These are phyloP conservation scores for Drosophila arizonae DNA, from an alignment of 1,140 invertebrate genomes.

Conservation along the genomic window DNA sequence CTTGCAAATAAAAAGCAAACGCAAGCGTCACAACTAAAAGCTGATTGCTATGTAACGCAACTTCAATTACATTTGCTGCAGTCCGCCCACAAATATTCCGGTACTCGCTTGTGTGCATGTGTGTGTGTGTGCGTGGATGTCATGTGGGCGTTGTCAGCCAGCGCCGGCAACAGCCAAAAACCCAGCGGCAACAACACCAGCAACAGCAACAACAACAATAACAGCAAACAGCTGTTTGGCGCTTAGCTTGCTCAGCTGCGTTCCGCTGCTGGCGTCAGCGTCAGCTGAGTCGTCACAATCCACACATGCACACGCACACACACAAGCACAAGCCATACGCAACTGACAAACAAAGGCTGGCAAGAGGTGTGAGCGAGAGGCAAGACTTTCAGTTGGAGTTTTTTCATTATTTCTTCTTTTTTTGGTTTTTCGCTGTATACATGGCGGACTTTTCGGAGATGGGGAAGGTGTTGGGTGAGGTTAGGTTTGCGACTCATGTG, in stretches of 20 bases:
- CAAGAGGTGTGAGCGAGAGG: slow-evolving; percentile 3
- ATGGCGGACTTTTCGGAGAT: slow-evolving; percentile 13
- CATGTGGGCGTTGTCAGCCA: slow-evolving; percentile 69
- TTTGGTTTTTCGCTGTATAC: slow-evolving; percentile 8
- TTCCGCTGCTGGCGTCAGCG: slow-evolving; percentile 19
- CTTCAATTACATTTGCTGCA: slow-evolving; percentile 7
- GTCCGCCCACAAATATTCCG: slow-evolving; percentile 41
- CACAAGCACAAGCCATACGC: slow-evolving; percentile 8
- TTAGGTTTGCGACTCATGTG: slow-evolving; percentile 27
- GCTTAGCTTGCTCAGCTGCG: slow-evolving; percentile 42
- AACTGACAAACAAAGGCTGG: slow-evolving; percentile 63
- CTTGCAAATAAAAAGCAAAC: background rate
- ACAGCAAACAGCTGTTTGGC: slow-evolving; percentile 66
- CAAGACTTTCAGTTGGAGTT: slow-evolving; percentile 52
- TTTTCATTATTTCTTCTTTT: slow-evolving; percentile 7
- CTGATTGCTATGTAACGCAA: slow-evolving; percentile 30
- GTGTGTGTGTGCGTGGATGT: slow-evolving; percentile 34
- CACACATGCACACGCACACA: slow-evolving; percentile 27
- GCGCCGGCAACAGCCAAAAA: slow-evolving; percentile 27
- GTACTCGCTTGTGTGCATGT: slow-evolving; percentile 9
- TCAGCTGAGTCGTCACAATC: slow-evolving; percentile 43
- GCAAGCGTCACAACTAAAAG: slow-evolving; percentile 16
- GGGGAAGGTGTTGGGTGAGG: slow-evolving; percentile 6
- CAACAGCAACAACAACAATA: slow-evolving; percentile 35
- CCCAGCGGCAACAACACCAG: slow-evolving; percentile 8